Evolutionary conservation across 37 sponge, comb jelly and placozoan species (phyloP).

Genomic region (Spongilla lacustris): DNA sequence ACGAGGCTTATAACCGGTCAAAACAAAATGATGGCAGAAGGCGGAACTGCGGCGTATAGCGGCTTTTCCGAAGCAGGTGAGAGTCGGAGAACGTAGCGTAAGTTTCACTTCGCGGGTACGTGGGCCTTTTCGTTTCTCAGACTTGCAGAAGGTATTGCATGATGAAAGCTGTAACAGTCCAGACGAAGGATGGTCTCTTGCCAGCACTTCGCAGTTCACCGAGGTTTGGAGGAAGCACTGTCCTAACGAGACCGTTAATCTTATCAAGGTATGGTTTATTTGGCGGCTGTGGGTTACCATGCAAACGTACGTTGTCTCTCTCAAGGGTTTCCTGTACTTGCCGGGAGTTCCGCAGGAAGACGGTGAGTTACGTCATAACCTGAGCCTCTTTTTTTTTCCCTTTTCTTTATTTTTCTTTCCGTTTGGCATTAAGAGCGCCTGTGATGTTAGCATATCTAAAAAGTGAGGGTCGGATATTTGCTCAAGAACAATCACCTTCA

Average conservation of each 20-base stretch:
- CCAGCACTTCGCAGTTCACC: conserved; percentile 18
- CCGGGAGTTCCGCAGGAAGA: conserved; percentile 55
- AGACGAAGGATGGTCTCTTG: conserved; percentile 53
- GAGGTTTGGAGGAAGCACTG: conserved; percentile 64
- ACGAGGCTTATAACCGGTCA: too few species aligned
- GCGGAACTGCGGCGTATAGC: not conserved
- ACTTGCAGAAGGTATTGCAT: conserved; percentile 30
- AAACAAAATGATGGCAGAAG: not conserved
- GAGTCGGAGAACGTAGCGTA: too few species aligned
- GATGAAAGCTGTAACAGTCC: conserved; percentile 29
- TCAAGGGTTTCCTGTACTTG: conserved; percentile 53
- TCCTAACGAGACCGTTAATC: conserved; percentile 34
- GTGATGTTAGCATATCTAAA: too few species aligned
- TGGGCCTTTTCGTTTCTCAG: conserved; percentile 10
- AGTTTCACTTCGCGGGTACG: too few species aligned
- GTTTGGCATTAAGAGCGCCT: too few species aligned
- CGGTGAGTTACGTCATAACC: conserved; percentile 10
- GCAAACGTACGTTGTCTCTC: not conserved
- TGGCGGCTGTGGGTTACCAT: not conserved
- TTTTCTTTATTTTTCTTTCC: too few species aligned
- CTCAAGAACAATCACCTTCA: too few species aligned
- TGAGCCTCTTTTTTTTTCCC: too few species aligned
- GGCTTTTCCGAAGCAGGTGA: not conserved
- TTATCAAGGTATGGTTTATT: conserved; percentile 43
- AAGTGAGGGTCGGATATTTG: too few species aligned